A percentile compares a stretch with the other conserved stretches of the same genome.
Conservation (phyloP, 2,113 vertebrate genomes). For the Pelusios castaneus region DNA sequence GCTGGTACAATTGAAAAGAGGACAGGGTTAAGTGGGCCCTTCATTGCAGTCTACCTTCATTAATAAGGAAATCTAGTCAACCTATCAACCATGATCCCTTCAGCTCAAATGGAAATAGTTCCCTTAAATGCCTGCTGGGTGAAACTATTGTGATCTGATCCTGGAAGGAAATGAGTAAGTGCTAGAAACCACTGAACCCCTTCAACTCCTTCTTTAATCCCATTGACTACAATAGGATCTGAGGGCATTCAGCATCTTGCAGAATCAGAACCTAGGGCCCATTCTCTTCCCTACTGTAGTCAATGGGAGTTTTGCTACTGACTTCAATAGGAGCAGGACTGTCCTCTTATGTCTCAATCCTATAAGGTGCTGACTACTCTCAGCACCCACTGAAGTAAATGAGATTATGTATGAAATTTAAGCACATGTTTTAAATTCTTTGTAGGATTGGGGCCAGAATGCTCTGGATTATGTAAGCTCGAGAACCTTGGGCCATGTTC, state of each 20-base stretch:
- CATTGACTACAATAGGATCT: background rate
- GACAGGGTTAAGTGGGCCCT: background rate
- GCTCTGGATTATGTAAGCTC: background rate
- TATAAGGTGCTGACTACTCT: constrained; percentile 2
- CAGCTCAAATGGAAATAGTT: background rate
- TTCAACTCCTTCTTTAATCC: background rate
- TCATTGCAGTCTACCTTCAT: background rate
- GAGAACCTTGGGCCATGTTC: background rate
- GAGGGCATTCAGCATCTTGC: background rate
- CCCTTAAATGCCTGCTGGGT: background rate
- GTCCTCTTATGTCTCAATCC: background rate
- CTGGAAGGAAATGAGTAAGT: background rate
- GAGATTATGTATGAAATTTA: constrained; percentile 12
- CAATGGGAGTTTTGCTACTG: background rate
- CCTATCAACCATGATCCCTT: background rate
- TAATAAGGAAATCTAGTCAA: background rate
- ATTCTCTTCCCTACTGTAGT: background rate
- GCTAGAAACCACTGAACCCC: background rate
- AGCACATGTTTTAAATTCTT: constrained; percentile 14
- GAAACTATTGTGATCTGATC: background rate
- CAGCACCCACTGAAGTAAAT: background rate
- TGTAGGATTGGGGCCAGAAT: constrained; percentile 12
- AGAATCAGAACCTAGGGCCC: background rate
- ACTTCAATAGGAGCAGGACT: background rate
- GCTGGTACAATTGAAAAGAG: background rate